Conservation (phyloP, 2,797 vertebrate species). For the Cuniculus paca region DNA sequence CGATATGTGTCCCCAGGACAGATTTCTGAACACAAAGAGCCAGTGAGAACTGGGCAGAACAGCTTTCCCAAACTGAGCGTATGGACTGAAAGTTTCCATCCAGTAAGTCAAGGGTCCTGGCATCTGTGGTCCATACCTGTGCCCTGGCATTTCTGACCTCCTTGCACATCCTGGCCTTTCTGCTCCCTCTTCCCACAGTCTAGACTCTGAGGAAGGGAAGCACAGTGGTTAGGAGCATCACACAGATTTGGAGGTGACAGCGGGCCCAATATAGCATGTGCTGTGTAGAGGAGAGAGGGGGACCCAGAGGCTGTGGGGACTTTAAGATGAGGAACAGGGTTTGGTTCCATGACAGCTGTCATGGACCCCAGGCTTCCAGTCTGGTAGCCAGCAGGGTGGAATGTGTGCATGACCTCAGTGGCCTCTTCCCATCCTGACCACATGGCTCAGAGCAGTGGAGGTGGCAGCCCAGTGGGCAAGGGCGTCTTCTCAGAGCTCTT, state of each 20-base stretch:
- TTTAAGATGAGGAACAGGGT: not conserved
- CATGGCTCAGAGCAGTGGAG: not conserved
- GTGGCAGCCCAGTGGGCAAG: not conserved
- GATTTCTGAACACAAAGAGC: not conserved
- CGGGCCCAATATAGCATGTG: not conserved
- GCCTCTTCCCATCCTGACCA: not conserved
- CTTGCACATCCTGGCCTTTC: not conserved
- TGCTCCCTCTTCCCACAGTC: not conserved
- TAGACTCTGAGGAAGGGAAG: not conserved
- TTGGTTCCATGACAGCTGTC: not conserved
- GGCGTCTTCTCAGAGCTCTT: not conserved
- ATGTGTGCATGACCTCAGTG: not conserved
- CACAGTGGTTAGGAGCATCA: not conserved
- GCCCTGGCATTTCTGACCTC: not conserved
- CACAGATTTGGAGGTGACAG: not conserved
- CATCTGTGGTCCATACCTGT: no score
- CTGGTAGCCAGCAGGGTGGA: slow-evolving; percentile 14
- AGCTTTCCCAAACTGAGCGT: not conserved
- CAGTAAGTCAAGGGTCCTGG: not conserved
- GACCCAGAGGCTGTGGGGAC: not conserved
- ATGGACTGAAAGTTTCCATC: not conserved
- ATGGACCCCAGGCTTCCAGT: not conserved
- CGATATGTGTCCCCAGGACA: not conserved
- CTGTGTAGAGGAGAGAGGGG: not conserved
- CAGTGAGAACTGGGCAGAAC: not conserved